Conservation (phyloP, 2,888 invertebrate species). For the Acrobasis suavella region DNA sequence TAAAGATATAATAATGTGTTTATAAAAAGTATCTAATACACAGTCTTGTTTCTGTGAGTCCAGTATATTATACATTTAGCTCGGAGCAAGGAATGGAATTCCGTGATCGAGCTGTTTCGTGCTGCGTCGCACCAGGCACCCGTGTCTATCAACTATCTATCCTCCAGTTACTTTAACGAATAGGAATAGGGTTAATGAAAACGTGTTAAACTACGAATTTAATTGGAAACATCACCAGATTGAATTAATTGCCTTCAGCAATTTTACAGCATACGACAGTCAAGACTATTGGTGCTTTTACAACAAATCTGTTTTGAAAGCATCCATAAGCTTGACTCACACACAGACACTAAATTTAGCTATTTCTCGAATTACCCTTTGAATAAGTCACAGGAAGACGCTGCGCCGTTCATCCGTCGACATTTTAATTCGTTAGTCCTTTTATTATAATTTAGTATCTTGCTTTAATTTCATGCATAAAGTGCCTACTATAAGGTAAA, state of each 20-base stretch:
- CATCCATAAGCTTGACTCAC: too few species aligned
- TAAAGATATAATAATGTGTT: neutral
- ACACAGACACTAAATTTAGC: neutral
- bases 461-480: too few species aligned
- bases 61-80: neutral
- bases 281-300: too few species aligned
- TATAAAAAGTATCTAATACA: neutral
- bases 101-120: slow-evolving; percentile 35
- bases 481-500: too few species aligned
- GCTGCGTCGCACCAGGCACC: slow-evolving; percentile 43
- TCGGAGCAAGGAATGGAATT: slow-evolving; percentile 31
- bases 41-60: neutral
- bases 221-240: neutral
- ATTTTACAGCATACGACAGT: too few species aligned
- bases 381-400: too few species aligned
- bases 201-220: neutral
- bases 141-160: slow-evolving; percentile 16
- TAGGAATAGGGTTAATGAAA: neutral
- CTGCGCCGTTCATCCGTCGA: too few species aligned
- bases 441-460: too few species aligned
- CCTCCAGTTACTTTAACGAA: slow-evolving; percentile 1
- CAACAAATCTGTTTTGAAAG: too few species aligned
- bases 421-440: too few species aligned
- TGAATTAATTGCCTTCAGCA: neutral
- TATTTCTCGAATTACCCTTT: too few species aligned